phyloP scores from a whole-genome alignment of 2,113 vertebrate genomes.

The Meriones unguiculatus region DNA sequence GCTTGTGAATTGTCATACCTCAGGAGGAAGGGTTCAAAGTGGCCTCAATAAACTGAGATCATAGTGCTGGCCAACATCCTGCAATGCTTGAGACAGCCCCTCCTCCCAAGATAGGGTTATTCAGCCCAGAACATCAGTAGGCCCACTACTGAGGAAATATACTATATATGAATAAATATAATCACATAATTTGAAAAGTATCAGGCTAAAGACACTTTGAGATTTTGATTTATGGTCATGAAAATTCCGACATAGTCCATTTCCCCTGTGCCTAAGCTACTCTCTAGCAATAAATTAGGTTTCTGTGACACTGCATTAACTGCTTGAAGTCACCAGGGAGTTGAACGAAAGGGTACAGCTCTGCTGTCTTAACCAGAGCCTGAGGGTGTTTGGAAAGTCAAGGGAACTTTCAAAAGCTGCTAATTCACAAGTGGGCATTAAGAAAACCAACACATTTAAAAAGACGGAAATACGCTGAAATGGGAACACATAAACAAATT shows the following conservation, averaged over 20 bases:
- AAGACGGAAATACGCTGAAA: conserved; percentile 62
- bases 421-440: conserved; percentile 73
- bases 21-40: neutral
- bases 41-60: neutral
- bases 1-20: neutral
- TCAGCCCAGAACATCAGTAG: neutral
- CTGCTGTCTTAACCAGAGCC: conserved; percentile 48
- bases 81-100: neutral
- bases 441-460: conserved; percentile 62
- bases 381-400: conserved; percentile 63
- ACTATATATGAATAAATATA: neutral
- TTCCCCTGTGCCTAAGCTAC: conserved; percentile 55
- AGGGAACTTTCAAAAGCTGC: conserved; percentile 64
- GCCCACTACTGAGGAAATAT: neutral
- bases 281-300: conserved; percentile 72
- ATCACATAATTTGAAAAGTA: neutral
- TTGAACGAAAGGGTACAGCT: conserved; percentile 37
- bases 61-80: neutral
- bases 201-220: conserved; percentile 34
- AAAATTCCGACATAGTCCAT: conserved; percentile 62
- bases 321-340: conserved; percentile 67
- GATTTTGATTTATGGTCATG: conserved; percentile 67
- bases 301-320: conserved; percentile 65
- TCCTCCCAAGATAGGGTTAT: neutral
- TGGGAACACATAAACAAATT: conserved; percentile 64